Percentiles rank a stretch among this genome's conserved stretches.
These are phyloP conservation scores for Melinaea marsaeus DNA, from an alignment of 2,888 invertebrate species.

Conservation along the genomic window DNA sequence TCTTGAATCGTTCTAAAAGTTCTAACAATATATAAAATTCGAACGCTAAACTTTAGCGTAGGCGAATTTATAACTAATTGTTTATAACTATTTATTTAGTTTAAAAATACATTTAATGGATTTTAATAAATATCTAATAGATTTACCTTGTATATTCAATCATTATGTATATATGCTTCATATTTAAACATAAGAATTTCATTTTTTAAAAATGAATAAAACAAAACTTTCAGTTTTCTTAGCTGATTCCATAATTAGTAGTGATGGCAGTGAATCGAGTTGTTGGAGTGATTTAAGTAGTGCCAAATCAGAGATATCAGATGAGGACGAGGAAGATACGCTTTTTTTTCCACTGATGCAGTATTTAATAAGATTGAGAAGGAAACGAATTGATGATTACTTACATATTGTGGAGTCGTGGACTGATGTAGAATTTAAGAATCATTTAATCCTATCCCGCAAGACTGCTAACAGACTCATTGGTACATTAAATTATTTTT, in stretches of 20 bases:
- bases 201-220: slow-evolving; percentile 36
- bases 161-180: background rate
- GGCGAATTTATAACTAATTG: too few species aligned
- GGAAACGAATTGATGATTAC: slow-evolving; percentile 56
- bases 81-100: too few species aligned
- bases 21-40: too few species aligned
- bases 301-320: slow-evolving; percentile 39
- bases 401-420: slow-evolving; percentile 58
- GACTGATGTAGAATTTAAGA: slow-evolving; percentile 56
- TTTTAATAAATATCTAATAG: too few species aligned
- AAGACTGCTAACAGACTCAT: slow-evolving; percentile 50
- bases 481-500: slow-evolving; percentile 37
- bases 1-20: too few species aligned
- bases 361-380: slow-evolving; percentile 47
- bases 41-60: too few species aligned
- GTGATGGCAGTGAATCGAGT: slow-evolving; percentile 49
- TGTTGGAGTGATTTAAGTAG: slow-evolving; percentile 51
- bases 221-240: slow-evolving; percentile 42
- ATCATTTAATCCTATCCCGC: slow-evolving; percentile 50
- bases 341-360: slow-evolving; percentile 59
- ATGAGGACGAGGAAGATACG: slow-evolving; percentile 45
- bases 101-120: too few species aligned
- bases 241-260: slow-evolving; percentile 36
- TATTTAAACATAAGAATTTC: background rate
- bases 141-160: too few species aligned